Conservation (phyloP, 2,888 invertebrate genomes). For the Eristalinus aeneus region DNA sequence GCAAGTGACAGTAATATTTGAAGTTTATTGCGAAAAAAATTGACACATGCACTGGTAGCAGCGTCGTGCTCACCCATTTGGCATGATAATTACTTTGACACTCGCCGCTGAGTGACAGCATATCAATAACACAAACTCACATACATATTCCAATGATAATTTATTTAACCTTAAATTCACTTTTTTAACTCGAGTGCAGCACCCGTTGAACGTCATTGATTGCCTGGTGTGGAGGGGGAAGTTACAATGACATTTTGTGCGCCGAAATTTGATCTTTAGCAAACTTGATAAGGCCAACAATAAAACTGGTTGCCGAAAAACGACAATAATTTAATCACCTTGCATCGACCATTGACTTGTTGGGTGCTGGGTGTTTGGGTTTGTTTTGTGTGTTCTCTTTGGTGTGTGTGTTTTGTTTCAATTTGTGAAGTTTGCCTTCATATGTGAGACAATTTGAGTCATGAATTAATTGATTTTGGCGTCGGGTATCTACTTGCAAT, state of each 20-base stretch:
- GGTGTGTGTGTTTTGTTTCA: neutral
- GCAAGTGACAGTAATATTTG: conserved; percentile 29
- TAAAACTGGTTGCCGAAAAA: conserved; percentile 25
- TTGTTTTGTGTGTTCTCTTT: neutral
- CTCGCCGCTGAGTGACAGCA: neutral
- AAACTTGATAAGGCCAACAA: neutral
- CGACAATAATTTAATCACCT: conserved; percentile 18
- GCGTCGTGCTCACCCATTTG: neutral
- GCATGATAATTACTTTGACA: neutral
- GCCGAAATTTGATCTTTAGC: neutral
- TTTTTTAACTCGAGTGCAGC: neutral
- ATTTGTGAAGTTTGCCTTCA: neutral
- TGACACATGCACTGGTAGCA: conserved; percentile 1
- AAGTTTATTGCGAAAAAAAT: neutral
- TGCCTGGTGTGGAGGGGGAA: neutral
- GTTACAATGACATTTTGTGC: neutral
- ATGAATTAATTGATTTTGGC: neutral
- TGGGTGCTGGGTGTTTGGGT: no score
- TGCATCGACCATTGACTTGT: conserved; percentile 28
- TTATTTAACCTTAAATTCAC: neutral
- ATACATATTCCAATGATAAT: neutral
- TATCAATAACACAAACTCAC: neutral
- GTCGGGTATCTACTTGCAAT: no score
- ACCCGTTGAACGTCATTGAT: neutral
- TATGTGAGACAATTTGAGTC: conserved; percentile 8